These are phyloP conservation scores for Brachionus asplanchnoidis DNA, from an alignment of 1,140 invertebrate species.

Conservation along the genomic window DNA sequence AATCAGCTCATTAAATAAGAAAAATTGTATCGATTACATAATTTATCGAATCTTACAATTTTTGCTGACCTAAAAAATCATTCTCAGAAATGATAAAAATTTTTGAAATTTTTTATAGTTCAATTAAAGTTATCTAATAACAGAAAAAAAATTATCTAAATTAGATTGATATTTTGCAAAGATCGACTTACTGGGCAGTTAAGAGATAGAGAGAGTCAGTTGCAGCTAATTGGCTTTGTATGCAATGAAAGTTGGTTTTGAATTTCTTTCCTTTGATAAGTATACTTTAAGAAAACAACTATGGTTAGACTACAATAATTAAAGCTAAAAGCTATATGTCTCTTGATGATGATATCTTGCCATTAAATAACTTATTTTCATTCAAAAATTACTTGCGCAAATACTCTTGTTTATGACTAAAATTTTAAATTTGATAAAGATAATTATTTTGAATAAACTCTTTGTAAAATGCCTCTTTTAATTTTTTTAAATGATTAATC, in stretches of 20 bases:
- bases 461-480: neutral
- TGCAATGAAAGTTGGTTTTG: neutral
- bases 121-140: neutral
- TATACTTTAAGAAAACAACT: neutral
- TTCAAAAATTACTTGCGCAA: neutral
- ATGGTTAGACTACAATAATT: neutral
- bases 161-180: neutral
- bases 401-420: neutral
- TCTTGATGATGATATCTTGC: neutral
- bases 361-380: neutral
- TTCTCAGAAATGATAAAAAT: neutral
- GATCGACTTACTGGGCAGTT: neutral
- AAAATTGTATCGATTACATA: neutral
- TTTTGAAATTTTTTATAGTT: neutral
- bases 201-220: neutral
- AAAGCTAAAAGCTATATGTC: neutral
- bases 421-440: neutral
- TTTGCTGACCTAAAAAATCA: neutral
- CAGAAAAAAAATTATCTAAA: neutral
- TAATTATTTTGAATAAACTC: neutral
- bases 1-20: neutral
- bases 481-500: neutral
- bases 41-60: neutral
- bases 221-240: neutral
- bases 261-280: neutral